Evolutionary conservation across 2,113 vertebrate genomes (phyloP), one percentile per base, ranked within the genome.

Genomic region (Camelus dromedarius): DNA sequence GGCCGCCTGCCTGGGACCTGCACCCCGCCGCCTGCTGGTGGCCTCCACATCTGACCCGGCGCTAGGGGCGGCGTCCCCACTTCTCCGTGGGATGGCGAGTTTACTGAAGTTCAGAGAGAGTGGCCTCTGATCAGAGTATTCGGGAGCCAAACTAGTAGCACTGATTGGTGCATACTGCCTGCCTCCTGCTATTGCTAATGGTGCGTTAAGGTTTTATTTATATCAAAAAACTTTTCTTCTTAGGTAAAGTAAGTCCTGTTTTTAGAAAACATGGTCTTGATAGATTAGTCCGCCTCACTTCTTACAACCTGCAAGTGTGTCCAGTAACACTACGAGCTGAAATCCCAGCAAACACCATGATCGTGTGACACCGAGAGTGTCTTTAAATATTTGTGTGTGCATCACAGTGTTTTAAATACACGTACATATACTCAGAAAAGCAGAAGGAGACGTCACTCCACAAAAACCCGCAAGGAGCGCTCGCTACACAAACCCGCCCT

Each of bases 401-500:
- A 13, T 46, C 52, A 30, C 3, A 3, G 9, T 30, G 18, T 19
- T 93, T 96, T 52, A 72, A 83, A 72, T 30, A 48, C 16, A 35
- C 16, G n/a, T 8, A 60, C n/a, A 19, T 26, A 24, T 11, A 32
- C 2, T 66, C 64, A 84, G 32, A 84, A 60, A 69, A 38, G 42
- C 14, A 26, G 77, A 70, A 18, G 38, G 38, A 67, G 32, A 14
- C 2, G 12, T 32, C 24, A 48, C 5, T 32, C 10, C 42, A 38
- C 28, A 38, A 48, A 87, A 84, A 24, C 9, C 46, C 1, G 16
- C 54, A 69, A 30, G 10, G 50, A 16, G 60, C 22, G 12, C 15
- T 5, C 18, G 28, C 38, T 42, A 66, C n/a, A 12, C 4, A 46
- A 73, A 60, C 24, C 1, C 30, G 0, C n/a, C 13, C 3, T 1